A percentile compares a stretch with the other conserved stretches of the same genome.
Evolutionary conservation across 2,888 invertebrate species (phyloP).

Genomic region (Sympetrum striolatum): DNA sequence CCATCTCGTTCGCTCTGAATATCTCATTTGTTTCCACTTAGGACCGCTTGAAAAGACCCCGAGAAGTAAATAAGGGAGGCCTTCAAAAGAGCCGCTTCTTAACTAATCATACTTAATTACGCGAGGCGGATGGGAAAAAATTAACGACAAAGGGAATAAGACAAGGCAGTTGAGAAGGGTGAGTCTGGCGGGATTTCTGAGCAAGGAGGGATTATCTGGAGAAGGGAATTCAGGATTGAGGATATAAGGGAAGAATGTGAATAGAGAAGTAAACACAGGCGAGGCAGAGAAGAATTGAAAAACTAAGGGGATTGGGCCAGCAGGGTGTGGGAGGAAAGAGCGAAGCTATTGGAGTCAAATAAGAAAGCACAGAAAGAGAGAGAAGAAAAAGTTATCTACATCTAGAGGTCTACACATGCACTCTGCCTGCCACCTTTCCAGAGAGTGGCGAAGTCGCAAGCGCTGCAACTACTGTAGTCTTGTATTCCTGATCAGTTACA

Average conservation of each 20-base stretch:
- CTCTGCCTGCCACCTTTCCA: too few species aligned
- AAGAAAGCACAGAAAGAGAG: neutral
- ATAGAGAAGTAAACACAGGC: neutral
- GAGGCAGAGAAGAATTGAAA: neutral
- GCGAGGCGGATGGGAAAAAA: too few species aligned
- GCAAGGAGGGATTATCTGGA: neutral
- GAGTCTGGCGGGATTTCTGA: neutral
- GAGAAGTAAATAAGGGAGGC: too few species aligned
- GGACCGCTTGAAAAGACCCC: too few species aligned
- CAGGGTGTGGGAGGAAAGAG: neutral
- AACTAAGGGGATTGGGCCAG: neutral
- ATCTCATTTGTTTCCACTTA: too few species aligned
- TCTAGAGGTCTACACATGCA: neutral
- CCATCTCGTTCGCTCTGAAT: too few species aligned
- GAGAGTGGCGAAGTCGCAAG: too few species aligned
- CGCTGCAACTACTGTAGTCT: too few species aligned
- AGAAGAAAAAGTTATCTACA: neutral
- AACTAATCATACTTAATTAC: too few species aligned
- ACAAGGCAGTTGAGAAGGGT: neutral
- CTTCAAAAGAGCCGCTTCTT: too few species aligned
- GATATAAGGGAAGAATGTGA: neutral
- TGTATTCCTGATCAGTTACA: too few species aligned
- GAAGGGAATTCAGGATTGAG: too few species aligned
- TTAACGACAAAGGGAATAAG: neutral
- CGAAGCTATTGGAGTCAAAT: neutral